Evolutionary conservation across 2,113 vertebrate genomes (phyloP).

Genomic region (Hemichromis elongatus): DNA sequence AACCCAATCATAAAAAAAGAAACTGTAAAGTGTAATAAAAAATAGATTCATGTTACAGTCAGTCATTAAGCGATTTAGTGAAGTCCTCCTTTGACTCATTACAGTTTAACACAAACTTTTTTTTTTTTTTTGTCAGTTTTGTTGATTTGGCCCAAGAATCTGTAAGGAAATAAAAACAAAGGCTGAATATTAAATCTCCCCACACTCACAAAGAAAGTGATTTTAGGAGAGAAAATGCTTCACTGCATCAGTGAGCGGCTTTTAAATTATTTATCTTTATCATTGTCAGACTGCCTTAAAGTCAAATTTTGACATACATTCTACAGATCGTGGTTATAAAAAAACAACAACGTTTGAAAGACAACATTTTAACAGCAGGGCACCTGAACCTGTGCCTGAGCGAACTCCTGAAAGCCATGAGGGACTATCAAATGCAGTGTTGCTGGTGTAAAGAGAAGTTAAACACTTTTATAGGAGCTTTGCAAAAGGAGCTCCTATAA

Average conservation of each 20-base stretch:
- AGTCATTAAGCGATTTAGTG: not conserved
- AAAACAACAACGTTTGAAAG: not conserved
- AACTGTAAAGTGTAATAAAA: conserved; percentile 29
- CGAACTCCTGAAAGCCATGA: not conserved
- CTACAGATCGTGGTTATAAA: not conserved
- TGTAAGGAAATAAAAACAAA: not conserved
- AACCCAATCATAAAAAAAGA: conserved; percentile 36
- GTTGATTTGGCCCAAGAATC: not conserved
- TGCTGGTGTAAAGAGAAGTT: not conserved
- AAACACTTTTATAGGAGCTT: not conserved
- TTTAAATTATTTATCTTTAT: not conserved
- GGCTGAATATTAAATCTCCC: not conserved
- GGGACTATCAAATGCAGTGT: not conserved
- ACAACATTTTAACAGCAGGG: not conserved
- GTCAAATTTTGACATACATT: not conserved
- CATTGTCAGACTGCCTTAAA: not conserved
- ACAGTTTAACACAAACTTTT: not conserved
- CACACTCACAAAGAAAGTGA: not conserved
- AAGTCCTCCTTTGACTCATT: not conserved
- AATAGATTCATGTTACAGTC: not conserved
- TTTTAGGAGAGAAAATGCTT: not conserved
- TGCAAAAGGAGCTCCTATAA: not conserved
- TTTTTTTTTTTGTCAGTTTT: not conserved
- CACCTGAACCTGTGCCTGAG: not conserved
- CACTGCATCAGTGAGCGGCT: not conserved